These are phyloP conservation scores for Delichon dasypus DNA, from an alignment of 2,797 vertebrate genomes.

Conservation along the genomic window DNA sequence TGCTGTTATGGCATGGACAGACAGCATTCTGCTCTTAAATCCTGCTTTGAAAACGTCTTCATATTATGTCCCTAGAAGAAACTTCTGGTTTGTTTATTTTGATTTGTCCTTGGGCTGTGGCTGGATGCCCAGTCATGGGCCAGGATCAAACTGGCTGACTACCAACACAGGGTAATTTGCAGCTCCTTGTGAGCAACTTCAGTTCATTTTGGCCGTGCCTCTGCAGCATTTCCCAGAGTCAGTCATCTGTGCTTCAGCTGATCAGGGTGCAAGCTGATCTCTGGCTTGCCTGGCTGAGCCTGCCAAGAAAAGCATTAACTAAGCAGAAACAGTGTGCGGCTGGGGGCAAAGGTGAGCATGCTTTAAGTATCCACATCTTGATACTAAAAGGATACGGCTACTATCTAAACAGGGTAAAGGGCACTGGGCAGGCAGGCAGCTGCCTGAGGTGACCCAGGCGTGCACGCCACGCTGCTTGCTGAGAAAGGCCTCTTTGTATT, in stretches of 20 bases:
- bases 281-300: neutral
- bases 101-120: conserved; percentile 39
- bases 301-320: conserved; percentile 29
- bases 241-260: conserved; percentile 41
- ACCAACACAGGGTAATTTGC: conserved; percentile 37
- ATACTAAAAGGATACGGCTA: conserved; percentile 36
- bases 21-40: conserved; percentile 2
- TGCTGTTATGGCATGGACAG: neutral
- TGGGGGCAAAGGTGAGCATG: neutral
- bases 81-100: conserved; percentile 42
- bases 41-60: neutral
- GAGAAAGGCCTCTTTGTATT: conserved; percentile 28
- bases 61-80: neutral
- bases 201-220: conserved; percentile 5
- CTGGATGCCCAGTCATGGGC: neutral
- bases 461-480: neutral
- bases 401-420: neutral
- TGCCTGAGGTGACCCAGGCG: neutral
- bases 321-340: neutral
- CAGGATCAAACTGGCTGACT: neutral
- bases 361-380: conserved; percentile 6
- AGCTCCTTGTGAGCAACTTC: neutral
- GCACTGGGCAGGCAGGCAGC: neutral
- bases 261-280: neutral
- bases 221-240: conserved; percentile 16